These are phyloP conservation scores for Sycophila sp. DNA, from an alignment of 1,140 invertebrate species.

Conservation along the genomic window DNA sequence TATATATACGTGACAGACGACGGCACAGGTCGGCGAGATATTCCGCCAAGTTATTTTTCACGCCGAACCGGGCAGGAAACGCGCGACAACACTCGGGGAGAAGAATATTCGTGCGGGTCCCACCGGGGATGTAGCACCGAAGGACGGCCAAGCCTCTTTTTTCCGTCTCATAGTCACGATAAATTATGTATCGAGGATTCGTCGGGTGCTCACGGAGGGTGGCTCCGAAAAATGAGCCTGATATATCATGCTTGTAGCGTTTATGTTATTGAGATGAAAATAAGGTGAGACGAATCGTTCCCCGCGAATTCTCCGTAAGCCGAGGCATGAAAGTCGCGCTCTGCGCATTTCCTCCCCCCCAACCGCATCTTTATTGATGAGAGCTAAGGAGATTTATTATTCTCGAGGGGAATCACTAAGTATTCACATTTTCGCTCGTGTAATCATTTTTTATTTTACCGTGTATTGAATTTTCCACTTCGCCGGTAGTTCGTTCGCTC, in stretches of 20 bases:
- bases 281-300: background rate
- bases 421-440: too few relatives aligned
- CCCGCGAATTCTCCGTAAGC: too few relatives aligned
- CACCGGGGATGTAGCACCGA: background rate
- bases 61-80: background rate
- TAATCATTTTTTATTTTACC: too few relatives aligned
- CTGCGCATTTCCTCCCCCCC: too few relatives aligned
- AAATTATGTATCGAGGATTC: constrained; percentile 1
- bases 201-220: background rate
- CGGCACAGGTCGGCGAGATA: too few relatives aligned
- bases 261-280: background rate
- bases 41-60: background rate
- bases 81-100: background rate
- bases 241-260: background rate
- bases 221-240: constrained; percentile 13
- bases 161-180: background rate
- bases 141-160: background rate
- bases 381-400: too few relatives aligned
- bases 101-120: background rate
- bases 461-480: too few relatives aligned
- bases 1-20: too few relatives aligned
- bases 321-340: too few relatives aligned
- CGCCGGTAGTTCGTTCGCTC: too few relatives aligned
- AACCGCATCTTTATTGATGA: too few relatives aligned
- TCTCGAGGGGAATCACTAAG: too few relatives aligned